Base-by-base conservation (phyloP, 2,113 vertebrate species). In the Gymnarchus niloticus region DNA sequence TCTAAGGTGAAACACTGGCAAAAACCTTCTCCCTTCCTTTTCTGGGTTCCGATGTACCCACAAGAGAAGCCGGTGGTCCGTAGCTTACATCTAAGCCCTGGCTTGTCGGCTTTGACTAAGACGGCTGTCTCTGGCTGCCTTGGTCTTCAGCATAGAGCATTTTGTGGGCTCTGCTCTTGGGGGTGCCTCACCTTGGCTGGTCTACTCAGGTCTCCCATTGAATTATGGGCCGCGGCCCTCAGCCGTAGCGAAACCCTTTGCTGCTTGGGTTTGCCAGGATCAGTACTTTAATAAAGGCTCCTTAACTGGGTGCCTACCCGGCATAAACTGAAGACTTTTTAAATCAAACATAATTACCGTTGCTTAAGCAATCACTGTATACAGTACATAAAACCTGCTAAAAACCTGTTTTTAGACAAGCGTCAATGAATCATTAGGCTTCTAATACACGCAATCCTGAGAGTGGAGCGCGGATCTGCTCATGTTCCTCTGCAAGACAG, bases 291-390 rank as follows among this genome's bases (percentile, higher is more conserved):
- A 48, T 78, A 23, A 78, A 78, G 1, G 23, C 76, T 48, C 46
- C 76, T n/a, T 78, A 48, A 48, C 23, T 14, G 44, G 21, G 44
- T 78, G 44, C 44, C 76, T 78, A 78, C 46, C 46, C 46, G 7
- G 19, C 76, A 48, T 78, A 78, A 48, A 78, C 44, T 78, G 76
- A 78, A 78, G 44, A 48, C 76, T 78, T 78, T 9, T 48, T 48
- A n/a, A 78, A 78, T 48, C 44, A 78, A 37, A 21, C 76, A 78
- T 48, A 78, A 48, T 78, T 41, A 77, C 73, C 3, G 41, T 46
- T 77, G 41, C 28, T 14, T 6, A 48, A 23, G 76, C 23, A 78
- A 78, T 78, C 76, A 78, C n/a, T n/a, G 46, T 21, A 17, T 10
- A 37, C 17, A 23, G 44, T 46, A 77, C 46, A 77, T 77, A 23